Conservation (phyloP, 1,140 invertebrate genomes). For the Ladona fulva region DNA sequence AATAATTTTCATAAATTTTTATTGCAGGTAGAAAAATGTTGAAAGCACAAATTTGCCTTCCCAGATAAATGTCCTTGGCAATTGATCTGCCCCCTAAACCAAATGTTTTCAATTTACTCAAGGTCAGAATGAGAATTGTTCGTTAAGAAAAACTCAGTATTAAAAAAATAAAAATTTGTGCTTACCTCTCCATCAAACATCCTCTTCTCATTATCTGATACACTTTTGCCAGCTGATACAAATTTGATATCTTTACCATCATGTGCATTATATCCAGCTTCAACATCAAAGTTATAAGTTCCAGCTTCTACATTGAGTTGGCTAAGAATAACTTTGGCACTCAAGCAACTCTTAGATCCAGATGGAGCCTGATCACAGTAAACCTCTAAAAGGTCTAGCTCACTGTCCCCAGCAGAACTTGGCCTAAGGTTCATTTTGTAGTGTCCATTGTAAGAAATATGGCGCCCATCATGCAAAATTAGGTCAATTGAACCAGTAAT, state of each 20-base stretch:
- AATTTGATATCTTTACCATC: conserved; percentile 37
- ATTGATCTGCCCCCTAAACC: too few relatives aligned
- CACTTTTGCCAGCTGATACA: conserved; percentile 33
- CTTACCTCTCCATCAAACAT: conserved; percentile 35
- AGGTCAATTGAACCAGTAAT: not conserved
- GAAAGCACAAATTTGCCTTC: too few relatives aligned
- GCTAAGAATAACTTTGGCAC: not conserved
- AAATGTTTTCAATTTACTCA: too few relatives aligned
- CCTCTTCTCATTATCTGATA: conserved; percentile 33
- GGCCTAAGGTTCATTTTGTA: not conserved
- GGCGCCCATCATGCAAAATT: not conserved
- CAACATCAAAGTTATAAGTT: not conserved
- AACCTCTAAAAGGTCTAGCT: not conserved
- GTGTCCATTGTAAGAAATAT: not conserved
- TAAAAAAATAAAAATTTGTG: conserved; percentile 12
- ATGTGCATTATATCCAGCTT: conserved; percentile 30
- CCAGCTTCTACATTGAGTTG: not conserved
- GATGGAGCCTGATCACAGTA: not conserved
- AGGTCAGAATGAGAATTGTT: too few relatives aligned
- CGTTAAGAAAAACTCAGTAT: not conserved
- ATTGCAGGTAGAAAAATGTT: too few relatives aligned
- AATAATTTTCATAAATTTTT: too few relatives aligned
- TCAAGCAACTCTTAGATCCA: not conserved
- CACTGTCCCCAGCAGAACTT: not conserved
- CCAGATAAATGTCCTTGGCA: too few relatives aligned